Base-by-base conservation (phyloP, 2,797 vertebrate species). In the Clarias laeviceps region DNA sequence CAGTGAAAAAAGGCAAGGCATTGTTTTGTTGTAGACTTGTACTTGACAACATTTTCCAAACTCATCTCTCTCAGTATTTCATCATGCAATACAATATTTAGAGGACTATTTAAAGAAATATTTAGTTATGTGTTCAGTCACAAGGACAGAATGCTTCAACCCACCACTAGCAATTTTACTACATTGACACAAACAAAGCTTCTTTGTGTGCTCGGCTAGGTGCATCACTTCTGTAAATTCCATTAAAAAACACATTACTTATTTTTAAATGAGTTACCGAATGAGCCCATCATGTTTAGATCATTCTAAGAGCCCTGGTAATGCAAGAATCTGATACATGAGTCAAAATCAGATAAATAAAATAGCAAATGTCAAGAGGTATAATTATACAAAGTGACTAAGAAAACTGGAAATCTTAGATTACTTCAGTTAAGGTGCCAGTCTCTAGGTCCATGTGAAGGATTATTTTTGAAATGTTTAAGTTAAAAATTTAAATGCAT, bases 381-480 rank as follows among this genome's bases (percentile, higher is more conserved):
- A 37, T 54, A 85, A 85, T 66, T 85, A 85, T 61, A 37, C 29
- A 32, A 82, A 80, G 70, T 68, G 79, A 76, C 34, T 81, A 85
- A 72, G 77, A 74, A 80, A 54, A 76, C 45, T 66, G 59, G 84
- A 82, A 82, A 76, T 82, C 64, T 86, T 76, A 59, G 70, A 82
- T 77, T 82, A 82, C 62, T 34, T 56, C 34, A 77, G 20, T 14
- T 82, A 50, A 69, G 40, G 80, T 77, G 80, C 80, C 85, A 78
- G 64, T 70, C 80, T 79, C 22, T 79, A 70, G 65, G 50, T 82
- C 72, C 61, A 0, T 68, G 27, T 50, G 64, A 61, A 6, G 64
- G 73, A 86, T 82, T 78, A 62, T 82, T 70, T 86, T 12, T 80
- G 69, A 87, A 87, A 84, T 84, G 82, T 70, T 59, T 62, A 56